phyloP scores from a whole-genome alignment of 2,888 invertebrate genomes.

The Unio delphinus region DNA sequence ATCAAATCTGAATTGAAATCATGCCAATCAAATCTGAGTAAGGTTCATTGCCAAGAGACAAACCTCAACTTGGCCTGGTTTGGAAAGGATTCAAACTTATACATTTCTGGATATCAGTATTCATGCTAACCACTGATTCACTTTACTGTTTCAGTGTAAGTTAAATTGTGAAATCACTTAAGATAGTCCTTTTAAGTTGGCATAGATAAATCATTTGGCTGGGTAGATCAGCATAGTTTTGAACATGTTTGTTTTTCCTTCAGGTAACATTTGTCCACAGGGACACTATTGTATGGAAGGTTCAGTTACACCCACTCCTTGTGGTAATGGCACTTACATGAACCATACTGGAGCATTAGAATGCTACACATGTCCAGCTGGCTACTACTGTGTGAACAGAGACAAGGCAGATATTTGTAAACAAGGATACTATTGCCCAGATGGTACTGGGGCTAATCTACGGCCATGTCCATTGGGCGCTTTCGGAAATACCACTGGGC shows the following conservation, averaged over 20 bases:
- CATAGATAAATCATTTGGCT: too few relatives aligned
- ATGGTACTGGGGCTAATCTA: conserved; percentile 64
- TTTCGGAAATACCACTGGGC: conserved; percentile 62
- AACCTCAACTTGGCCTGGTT: too few relatives aligned
- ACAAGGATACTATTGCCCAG: conserved; percentile 66
- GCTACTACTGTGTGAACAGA: conserved; percentile 64
- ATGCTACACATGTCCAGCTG: conserved; percentile 64
- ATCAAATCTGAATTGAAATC: too few relatives aligned
- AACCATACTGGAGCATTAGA: conserved; percentile 63
- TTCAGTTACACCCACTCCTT: conserved; percentile 52
- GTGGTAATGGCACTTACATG: conserved; percentile 65
- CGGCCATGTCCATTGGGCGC: conserved; percentile 63
- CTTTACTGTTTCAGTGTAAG: too few relatives aligned
- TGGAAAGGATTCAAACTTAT: too few relatives aligned
- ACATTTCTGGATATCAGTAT: too few relatives aligned
- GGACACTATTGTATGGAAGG: conserved; percentile 63
- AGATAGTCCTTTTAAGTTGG: too few relatives aligned
- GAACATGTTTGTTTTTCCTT: not conserved
- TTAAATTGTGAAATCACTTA: too few relatives aligned
- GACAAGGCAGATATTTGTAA: conserved; percentile 63
- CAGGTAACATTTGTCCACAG: conserved; percentile 64
- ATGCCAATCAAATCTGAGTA: too few relatives aligned
- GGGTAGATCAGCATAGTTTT: not conserved
- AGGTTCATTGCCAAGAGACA: too few relatives aligned
- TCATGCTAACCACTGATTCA: too few relatives aligned